Conservation (phyloP, 2,113 vertebrate genomes). For the Hemibagrus wyckioides region DNA sequence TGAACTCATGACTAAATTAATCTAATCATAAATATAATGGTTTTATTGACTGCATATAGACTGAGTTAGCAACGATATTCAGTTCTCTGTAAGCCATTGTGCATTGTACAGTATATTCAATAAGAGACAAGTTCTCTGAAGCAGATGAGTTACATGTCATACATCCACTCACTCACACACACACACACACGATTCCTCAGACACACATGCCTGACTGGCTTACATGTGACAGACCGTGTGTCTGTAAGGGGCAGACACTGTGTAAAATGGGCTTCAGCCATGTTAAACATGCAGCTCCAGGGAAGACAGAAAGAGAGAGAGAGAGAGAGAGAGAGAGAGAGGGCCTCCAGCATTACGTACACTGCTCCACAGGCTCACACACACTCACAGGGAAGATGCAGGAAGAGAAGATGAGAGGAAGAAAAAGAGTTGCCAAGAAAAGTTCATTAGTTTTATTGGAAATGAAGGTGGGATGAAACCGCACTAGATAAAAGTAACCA, state of each 20-base stretch:
- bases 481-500: neutral
- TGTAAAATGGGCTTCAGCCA: constrained; percentile 52
- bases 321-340: neutral
- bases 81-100: neutral
- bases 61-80: neutral
- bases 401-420: neutral
- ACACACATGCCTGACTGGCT: constrained; percentile 37
- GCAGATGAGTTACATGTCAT: neutral
- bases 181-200: neutral
- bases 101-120: neutral
- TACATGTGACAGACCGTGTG: constrained; percentile 45
- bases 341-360: neutral
- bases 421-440: neutral
- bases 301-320: constrained; percentile 23
- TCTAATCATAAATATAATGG: neutral
- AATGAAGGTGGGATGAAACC: neutral
- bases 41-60: neutral
- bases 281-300: constrained; percentile 55
- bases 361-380: neutral
- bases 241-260: constrained; percentile 48
- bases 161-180: neutral
- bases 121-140: neutral
- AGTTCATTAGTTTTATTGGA: neutral
- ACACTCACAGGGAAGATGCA: neutral
- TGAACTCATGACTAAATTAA: neutral